Evolutionary conservation across 2,113 vertebrate genomes (phyloP).

Genomic region (Narcine bancroftii): DNA sequence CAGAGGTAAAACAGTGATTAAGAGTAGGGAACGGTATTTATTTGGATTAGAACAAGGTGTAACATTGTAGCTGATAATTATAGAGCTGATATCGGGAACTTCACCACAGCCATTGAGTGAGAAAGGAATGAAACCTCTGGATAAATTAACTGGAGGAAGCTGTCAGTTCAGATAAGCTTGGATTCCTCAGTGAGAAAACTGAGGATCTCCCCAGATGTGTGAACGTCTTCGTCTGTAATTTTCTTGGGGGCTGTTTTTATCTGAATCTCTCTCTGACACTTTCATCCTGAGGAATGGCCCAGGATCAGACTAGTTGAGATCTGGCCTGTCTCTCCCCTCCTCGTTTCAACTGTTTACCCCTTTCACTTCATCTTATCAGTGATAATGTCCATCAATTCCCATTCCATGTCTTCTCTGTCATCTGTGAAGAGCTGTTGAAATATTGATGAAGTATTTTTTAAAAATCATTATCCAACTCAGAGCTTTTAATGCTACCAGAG

Average conservation of each 20-base stretch:
- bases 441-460: conserved; percentile 10
- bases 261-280: not conserved
- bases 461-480: conserved; percentile 8
- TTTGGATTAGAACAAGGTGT: not conserved
- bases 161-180: not conserved
- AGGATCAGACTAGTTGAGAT: not conserved
- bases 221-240: not conserved
- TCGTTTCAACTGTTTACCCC: not conserved
- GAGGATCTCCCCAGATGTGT: not conserved
- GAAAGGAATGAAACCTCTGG: not conserved
- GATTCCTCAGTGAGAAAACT: not conserved
- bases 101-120: not conserved
- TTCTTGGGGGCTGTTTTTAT: not conserved
- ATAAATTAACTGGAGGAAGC: not conserved
- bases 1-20: not conserved
- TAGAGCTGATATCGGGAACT: not conserved
- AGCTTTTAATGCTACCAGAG: not conserved
- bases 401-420: not conserved
- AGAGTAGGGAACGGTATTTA: not conserved
- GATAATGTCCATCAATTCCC: not conserved
- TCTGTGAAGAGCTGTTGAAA: not conserved
- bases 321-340: not conserved
- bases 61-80: not conserved
- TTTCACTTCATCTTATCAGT: too few relatives aligned
- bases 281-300: not conserved